Evolutionary conservation across 2,113 vertebrate species (phyloP).

Genomic region (Mohoua ochrocephala): DNA sequence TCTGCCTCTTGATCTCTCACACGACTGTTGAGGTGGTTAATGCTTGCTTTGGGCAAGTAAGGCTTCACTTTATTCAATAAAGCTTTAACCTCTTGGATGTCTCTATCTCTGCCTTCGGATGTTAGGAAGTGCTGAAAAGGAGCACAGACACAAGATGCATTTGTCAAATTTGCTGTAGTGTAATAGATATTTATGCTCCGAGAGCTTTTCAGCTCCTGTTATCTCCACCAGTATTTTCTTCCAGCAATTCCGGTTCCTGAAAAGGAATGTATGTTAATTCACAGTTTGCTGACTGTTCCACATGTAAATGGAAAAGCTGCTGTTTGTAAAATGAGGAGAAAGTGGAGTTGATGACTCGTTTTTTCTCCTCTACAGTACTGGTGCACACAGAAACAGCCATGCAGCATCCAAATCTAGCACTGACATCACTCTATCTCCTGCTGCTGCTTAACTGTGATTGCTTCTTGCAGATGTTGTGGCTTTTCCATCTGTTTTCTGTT

Average conservation of each 20-base stretch:
- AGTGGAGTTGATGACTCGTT: background rate
- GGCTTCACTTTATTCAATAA: conserved; percentile 71
- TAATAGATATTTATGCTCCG: background rate
- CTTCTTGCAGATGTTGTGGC: background rate
- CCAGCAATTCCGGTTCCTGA: background rate
- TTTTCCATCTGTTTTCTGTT: background rate
- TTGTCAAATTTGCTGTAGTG: background rate
- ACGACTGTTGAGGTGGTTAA: conserved; percentile 73
- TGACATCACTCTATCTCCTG: background rate
- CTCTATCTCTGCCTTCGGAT: conserved; percentile 76
- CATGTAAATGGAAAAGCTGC: background rate
- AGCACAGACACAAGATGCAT: background rate
- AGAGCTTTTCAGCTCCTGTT: background rate
- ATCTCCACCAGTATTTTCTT: background rate
- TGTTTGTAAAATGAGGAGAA: background rate
- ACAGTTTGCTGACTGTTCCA: background rate
- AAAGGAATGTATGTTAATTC: background rate
- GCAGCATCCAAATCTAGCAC: background rate
- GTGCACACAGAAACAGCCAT: background rate
- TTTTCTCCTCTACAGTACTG: background rate
- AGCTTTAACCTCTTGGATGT: conserved; percentile 76
- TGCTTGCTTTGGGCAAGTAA: conserved; percentile 73
- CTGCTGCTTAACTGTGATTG: background rate
- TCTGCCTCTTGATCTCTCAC: conserved; percentile 82
- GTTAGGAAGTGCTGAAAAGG: conserved; percentile 80